Conservation (phyloP, 2,797 vertebrate genomes). For the Menidia menidia region DNA sequence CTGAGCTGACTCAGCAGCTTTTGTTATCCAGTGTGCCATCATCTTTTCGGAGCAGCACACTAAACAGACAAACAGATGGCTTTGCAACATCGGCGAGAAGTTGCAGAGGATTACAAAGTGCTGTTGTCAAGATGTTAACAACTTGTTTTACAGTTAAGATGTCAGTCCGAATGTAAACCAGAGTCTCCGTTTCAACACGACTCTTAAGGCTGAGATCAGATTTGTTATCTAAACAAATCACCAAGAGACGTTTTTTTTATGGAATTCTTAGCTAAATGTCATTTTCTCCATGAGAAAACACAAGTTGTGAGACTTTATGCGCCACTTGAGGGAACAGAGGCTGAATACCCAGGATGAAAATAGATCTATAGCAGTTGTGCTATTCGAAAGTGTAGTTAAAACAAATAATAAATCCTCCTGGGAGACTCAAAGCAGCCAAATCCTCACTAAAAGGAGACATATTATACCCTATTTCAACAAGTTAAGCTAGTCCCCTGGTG, state of each 20-base stretch:
- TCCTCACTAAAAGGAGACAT: slow-evolving; percentile 17
- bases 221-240: no score
- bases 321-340: neutral
- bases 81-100: neutral
- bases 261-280: neutral
- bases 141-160: neutral
- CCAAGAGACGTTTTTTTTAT: neutral
- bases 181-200: neutral
- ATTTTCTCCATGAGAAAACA: neutral
- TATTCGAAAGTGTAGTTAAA: slow-evolving; percentile 38
- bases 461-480: no score
- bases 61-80: neutral
- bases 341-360: slow-evolving; percentile 14
- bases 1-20: neutral
- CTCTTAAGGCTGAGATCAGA: no score
- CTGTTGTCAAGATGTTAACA: neutral
- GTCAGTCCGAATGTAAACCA: slow-evolving; percentile 3
- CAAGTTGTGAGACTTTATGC: neutral
- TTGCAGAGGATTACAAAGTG: neutral
- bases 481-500: no score
- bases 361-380: neutral
- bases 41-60: neutral
- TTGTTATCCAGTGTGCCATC: neutral
- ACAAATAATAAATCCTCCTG: slow-evolving; percentile 46
- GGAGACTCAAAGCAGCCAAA: slow-evolving; percentile 40